A percentile compares a stretch with the other conserved stretches of the same genome.
These are phyloP conservation scores for Sylvietta virens DNA, from an alignment of 2,113 vertebrate genomes.

Conservation along the genomic window DNA sequence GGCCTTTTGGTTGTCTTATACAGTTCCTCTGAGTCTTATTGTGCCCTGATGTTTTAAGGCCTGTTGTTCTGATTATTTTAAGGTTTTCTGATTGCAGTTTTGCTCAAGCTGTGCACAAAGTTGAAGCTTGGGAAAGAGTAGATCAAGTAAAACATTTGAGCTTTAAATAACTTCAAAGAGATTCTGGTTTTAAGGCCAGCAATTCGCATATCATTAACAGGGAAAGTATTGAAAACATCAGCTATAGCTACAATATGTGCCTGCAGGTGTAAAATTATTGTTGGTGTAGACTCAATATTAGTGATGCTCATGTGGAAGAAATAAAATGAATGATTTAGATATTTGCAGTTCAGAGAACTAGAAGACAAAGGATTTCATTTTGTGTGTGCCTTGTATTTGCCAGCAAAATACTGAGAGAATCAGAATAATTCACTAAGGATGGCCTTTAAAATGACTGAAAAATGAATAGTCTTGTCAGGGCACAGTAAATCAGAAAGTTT, in stretches of 20 bases:
- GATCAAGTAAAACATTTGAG: neutral
- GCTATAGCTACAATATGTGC: neutral
- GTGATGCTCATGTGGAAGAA: neutral
- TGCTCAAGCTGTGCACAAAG: neutral
- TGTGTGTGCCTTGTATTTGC: neutral
- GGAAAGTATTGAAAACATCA: neutral
- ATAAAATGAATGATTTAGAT: neutral
- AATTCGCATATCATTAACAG: constrained; percentile 1
- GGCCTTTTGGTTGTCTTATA: neutral
- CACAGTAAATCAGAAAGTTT: neutral
- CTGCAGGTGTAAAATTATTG: neutral
- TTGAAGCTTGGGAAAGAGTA: neutral
- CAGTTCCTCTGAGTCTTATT: neutral
- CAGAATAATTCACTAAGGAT: neutral
- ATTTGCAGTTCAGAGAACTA: neutral
- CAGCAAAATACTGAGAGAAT: neutral
- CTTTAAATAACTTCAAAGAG: constrained; percentile 28
- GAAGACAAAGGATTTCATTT: neutral
- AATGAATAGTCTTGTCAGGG: neutral
- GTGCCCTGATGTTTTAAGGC: neutral
- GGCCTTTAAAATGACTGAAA: neutral
- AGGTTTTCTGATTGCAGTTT: neutral
- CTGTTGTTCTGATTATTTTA: neutral
- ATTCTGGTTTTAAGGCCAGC: neutral
- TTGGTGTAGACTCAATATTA: neutral